Base-by-base conservation (phyloP, 2,797 vertebrate species). In the Picus viridis region DNA sequence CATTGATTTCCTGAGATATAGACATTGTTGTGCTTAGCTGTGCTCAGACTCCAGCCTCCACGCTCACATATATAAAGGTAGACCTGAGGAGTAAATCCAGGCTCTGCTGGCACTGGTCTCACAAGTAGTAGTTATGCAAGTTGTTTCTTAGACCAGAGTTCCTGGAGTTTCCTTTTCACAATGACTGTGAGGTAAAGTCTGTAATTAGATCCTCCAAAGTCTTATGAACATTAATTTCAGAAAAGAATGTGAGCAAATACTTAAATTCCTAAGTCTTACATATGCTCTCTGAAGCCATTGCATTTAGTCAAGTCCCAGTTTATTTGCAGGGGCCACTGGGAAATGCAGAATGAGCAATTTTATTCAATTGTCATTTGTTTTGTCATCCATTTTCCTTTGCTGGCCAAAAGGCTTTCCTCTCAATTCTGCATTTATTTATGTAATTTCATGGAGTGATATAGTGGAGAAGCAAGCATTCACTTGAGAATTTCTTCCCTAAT, bases 401-500 rank as follows among this genome's bases (percentile, higher is more conserved):
- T 51, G 9, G 16, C 1, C 61, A 84, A 91, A 84, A 61, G 2
- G 2, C 6, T 94, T 91, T 86, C 9, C 4, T 86, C n/a, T 73
- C 29, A 92, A 51, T 90, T 71, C 51, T 86, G 32, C 15, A 71
- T 88, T 74, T 92, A 74, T 86, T 91, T 86, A 69, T 88, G 51
- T 29, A 72, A 84, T 91, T 89, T 88, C 62, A 68, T n/a, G 12
- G 41, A 82, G 45, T 27, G 54, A 86, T 86, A 73, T 32, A 90
- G 64, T 39, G 11, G 39, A 91, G 45, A 80, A 92, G 88, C 45
- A 64, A 90, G 47, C 6, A 86, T 79, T 84, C 51, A 26, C 36
- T 84, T 80, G 16, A 74, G 72, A 72, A 65, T 90, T 90, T 93
- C 45, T 94, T 92, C 47, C 36, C 23, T 92, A 73, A 88, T 87